phyloP scores from a whole-genome alignment of 2,888 invertebrate genomes.

The Elgonia sp. region DNA sequence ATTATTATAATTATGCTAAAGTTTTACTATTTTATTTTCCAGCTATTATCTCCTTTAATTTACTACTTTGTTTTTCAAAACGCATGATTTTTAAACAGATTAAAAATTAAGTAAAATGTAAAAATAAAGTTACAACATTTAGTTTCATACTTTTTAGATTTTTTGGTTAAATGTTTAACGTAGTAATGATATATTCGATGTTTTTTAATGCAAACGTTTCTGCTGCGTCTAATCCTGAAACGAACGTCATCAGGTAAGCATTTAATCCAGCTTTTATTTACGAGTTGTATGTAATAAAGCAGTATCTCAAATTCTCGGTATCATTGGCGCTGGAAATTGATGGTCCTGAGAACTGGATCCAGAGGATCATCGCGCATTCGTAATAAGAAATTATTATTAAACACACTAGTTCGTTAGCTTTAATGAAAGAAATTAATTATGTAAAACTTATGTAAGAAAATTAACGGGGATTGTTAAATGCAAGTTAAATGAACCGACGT shows the following conservation, averaged over 20 bases:
- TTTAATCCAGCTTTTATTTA: conserved; percentile 26
- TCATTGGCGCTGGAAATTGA: neutral
- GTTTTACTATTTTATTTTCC: too few relatives aligned
- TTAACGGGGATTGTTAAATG: neutral
- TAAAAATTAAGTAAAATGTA: too few relatives aligned
- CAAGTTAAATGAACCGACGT: neutral
- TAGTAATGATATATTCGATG: neutral
- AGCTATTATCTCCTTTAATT: too few relatives aligned
- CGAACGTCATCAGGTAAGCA: conserved; percentile 5
- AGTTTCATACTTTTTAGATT: too few relatives aligned
- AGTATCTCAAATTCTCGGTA: neutral
- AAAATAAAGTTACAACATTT: too few relatives aligned
- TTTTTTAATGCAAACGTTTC: conserved; percentile 16
- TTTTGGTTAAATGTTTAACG: conserved; percentile 12
- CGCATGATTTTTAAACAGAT: too few relatives aligned
- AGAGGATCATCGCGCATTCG: neutral
- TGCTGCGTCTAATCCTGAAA: conserved; percentile 1
- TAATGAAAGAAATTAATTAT: conserved; percentile 15
- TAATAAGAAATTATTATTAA: conserved; percentile 1
- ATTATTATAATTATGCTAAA: too few relatives aligned
- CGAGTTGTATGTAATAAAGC: neutral
- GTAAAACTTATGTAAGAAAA: conserved; percentile 1
- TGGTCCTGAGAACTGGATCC: neutral
- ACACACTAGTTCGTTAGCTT: neutral
- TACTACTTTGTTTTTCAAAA: too few relatives aligned